Conservation (phyloP, 2,113 vertebrate species). For the Pteropus alecto region DNA sequence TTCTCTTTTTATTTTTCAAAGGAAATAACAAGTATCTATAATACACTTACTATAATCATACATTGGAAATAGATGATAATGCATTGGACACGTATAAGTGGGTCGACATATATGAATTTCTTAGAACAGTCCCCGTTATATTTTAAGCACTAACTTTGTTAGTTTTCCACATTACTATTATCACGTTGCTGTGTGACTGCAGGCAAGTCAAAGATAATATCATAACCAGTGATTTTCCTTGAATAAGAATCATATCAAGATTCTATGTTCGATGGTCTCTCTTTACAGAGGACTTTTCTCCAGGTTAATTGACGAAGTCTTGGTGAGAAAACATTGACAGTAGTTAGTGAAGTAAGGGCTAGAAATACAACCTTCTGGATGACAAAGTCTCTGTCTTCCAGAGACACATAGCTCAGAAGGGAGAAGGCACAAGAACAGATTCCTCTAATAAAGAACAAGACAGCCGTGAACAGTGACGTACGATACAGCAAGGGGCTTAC, state of each 20-base stretch:
- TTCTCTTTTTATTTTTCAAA: neutral
- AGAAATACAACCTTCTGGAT: neutral
- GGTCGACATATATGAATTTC: neutral
- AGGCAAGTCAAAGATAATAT: neutral
- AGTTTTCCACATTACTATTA: neutral
- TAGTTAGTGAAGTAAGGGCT: neutral
- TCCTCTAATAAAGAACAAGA: neutral
- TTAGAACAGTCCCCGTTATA: neutral
- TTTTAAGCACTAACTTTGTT: neutral
- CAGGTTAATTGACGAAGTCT: neutral
- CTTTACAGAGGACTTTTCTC: neutral
- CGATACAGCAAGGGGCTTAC: neutral
- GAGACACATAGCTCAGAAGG: neutral
- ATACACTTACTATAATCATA: neutral
- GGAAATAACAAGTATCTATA: neutral
- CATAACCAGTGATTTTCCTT: neutral
- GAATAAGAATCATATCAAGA: neutral
- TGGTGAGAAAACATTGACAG: neutral
- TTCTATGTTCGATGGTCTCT: neutral
- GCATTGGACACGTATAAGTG: too few species aligned
- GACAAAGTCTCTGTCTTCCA: neutral
- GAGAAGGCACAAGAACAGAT: neutral
- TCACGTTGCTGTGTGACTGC: neutral
- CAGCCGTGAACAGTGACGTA: neutral
- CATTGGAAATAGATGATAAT: neutral